These are phyloP conservation scores for Petrophora chlorosata DNA, from an alignment of 2,888 invertebrate genomes.

Conservation along the genomic window DNA sequence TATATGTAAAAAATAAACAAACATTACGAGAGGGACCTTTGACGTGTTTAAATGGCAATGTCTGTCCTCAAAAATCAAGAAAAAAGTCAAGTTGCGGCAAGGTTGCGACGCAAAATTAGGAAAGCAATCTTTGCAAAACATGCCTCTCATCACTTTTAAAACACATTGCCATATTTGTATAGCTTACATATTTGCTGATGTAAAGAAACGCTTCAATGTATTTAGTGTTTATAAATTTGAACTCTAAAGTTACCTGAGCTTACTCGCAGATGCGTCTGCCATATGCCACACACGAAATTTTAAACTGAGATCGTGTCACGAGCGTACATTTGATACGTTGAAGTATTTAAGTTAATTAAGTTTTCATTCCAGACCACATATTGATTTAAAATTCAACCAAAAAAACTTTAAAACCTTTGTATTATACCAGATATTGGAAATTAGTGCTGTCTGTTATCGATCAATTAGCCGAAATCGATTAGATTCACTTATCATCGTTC, in stretches of 20 bases:
- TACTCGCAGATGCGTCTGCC: constrained; percentile 43
- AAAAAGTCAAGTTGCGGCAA: constrained; percentile 55
- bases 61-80: constrained; percentile 63
- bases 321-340: constrained; percentile 26
- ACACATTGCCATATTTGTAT: constrained; percentile 25
- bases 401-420: too few species aligned
- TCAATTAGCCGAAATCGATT: too few species aligned
- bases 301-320: constrained; percentile 40
- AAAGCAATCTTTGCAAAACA: constrained; percentile 23
- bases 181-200: not conserved
- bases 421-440: too few species aligned
- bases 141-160: constrained; percentile 1
- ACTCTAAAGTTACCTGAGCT: constrained; percentile 35
- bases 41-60: constrained; percentile 66
- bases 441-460: too few species aligned
- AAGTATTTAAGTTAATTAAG: not conserved
- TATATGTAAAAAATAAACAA: constrained; percentile 46
- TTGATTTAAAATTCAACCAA: too few species aligned
- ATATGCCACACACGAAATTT: constrained; percentile 52
- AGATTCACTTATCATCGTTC: not conserved
- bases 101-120: constrained; percentile 52
- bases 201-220: constrained; percentile 23
- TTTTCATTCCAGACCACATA: too few species aligned
- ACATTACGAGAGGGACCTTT: constrained; percentile 58
- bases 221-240: constrained; percentile 14